Evolutionary conservation across 2,113 vertebrate species (phyloP).

Genomic region (Crotophaga sulcirostris): DNA sequence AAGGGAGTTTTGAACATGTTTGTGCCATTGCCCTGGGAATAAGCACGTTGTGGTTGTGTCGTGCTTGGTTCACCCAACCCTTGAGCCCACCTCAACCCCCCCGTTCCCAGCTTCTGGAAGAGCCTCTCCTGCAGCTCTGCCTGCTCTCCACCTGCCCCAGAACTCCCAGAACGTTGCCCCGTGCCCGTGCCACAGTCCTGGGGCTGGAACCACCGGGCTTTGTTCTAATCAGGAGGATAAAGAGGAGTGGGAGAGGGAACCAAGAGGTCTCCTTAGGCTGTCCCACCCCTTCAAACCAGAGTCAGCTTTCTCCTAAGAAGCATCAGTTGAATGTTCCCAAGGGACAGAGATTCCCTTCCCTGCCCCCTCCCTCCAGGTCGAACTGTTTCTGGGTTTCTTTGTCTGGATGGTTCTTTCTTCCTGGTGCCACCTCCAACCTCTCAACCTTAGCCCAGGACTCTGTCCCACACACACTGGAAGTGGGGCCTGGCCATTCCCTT

Average conservation of each 20-base stretch:
- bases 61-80: background rate
- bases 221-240: background rate
- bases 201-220: fast-evolving
- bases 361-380: background rate
- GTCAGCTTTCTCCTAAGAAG: background rate
- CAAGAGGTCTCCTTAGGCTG: background rate
- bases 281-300: background rate
- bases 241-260: background rate
- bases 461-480: background rate
- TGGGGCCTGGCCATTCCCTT: background rate
- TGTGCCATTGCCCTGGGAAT: background rate
- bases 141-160: background rate
- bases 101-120: background rate
- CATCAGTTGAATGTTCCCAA: background rate
- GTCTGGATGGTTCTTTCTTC: background rate
- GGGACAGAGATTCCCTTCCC: background rate
- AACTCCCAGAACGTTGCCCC: fast-evolving
- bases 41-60: background rate
- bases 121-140: background rate
- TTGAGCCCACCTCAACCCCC: fast-evolving
- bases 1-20: fast-evolving
- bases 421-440: background rate
- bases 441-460: background rate
- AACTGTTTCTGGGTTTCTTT: background rate
- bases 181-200: fast-evolving